Evolutionary conservation across 2,797 vertebrate species (phyloP).

Genomic region (Nothura maculosa): DNA sequence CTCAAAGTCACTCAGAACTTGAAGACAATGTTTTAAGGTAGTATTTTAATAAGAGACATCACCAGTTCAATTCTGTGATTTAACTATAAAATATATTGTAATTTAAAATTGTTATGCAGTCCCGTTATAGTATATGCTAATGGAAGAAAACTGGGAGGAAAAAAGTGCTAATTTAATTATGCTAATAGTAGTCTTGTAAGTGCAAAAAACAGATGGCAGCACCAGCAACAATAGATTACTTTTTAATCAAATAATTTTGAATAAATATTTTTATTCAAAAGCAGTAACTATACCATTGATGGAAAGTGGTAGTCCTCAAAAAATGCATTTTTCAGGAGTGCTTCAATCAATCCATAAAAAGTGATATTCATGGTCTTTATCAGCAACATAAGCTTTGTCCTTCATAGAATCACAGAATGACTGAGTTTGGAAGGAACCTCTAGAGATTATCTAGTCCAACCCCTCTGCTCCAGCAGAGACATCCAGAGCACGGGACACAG

Average conservation of each 20-base stretch:
- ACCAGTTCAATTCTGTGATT: slow-evolving; percentile 43
- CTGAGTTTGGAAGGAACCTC: too few relatives aligned
- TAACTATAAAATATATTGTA: slow-evolving; percentile 45
- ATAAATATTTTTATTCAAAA: slow-evolving; percentile 71
- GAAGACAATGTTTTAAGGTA: not conserved
- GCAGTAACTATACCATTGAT: not conserved
- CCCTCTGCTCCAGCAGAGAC: too few relatives aligned
- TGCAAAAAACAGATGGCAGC: slow-evolving; percentile 71
- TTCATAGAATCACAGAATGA: not conserved
- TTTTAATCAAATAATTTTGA: slow-evolving; percentile 66
- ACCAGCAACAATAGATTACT: slow-evolving; percentile 55
- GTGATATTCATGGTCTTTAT: not conserved
- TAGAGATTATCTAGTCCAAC: too few relatives aligned
- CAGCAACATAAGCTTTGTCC: not conserved
- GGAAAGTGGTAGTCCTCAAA: not conserved
- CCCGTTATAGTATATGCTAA: slow-evolving; percentile 33
- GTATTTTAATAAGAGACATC: slow-evolving; percentile 44
- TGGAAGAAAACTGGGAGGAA: slow-evolving; percentile 34
- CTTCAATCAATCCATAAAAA: not conserved
- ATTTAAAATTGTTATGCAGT: slow-evolving; percentile 13
- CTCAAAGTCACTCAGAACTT: not conserved
- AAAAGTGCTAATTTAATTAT: slow-evolving; percentile 75
- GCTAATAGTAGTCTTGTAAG: slow-evolving; percentile 61
- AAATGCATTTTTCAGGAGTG: not conserved
- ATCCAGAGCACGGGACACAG: too few relatives aligned